Evolutionary conservation across 1,140 invertebrate species (phyloP).

Genomic region (Formica selysi): DNA sequence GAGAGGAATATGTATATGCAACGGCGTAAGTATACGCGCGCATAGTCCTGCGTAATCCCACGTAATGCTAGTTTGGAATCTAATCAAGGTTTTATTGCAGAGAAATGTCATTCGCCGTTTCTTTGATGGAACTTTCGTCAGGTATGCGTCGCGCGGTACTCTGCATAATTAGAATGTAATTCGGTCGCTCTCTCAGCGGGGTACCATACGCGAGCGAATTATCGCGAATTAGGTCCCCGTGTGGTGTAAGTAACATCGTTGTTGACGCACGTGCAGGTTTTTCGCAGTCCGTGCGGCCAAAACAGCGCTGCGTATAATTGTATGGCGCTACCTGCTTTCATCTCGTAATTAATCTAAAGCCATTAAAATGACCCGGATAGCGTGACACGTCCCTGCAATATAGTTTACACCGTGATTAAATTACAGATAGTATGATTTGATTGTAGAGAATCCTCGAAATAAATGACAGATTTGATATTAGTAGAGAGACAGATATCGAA

Average conservation of each 20-base stretch:
- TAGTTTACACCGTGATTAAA: conserved; percentile 47
- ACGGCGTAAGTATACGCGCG: conserved; percentile 11
- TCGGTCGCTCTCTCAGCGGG: conserved; percentile 22
- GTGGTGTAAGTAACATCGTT: conserved; percentile 39
- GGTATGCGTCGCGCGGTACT: conserved; percentile 58
- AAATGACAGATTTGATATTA: background rate
- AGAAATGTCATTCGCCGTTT: conserved; percentile 51
- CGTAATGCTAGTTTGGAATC: conserved; percentile 55
- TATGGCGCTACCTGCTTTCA: background rate
- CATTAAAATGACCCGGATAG: conserved; percentile 39
- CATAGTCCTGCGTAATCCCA: conserved; percentile 38
- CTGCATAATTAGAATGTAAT: conserved; percentile 60
- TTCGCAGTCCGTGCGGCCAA: background rate
- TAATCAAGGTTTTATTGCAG: conserved; percentile 59
- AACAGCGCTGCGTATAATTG: conserved; percentile 29
- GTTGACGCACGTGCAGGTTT: conserved; percentile 31
- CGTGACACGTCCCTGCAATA: conserved; percentile 17
- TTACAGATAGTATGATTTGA: background rate
- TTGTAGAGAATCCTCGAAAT: conserved; percentile 2
- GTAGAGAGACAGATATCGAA: background rate
- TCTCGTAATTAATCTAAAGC: conserved; percentile 52
- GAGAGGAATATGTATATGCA: conserved; percentile 38
- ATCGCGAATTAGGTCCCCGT: conserved; percentile 51
- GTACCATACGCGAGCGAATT: conserved; percentile 40
- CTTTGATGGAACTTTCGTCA: conserved; percentile 63